Conservation (phyloP, 2,888 invertebrate genomes). For the Tanypteryx hageni region DNA sequence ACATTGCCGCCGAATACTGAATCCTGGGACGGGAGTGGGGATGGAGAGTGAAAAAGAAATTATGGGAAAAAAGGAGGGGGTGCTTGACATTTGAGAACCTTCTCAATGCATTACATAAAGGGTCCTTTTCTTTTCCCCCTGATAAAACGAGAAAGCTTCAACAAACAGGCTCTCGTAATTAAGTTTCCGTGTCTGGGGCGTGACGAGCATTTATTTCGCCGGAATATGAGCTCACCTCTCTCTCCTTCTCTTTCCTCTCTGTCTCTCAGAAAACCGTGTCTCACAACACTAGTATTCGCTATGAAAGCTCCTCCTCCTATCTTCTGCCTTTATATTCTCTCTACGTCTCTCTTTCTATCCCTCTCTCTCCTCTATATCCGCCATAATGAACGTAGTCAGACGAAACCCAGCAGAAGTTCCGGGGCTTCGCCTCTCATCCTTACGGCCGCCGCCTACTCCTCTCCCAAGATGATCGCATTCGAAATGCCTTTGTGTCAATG, state of each 20-base stretch:
- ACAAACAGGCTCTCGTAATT: conserved; percentile 50
- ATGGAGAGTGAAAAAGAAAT: neutral
- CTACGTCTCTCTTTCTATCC: neutral
- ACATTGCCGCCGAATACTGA: neutral
- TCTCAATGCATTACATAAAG: conserved; percentile 31
- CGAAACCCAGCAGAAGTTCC: neutral
- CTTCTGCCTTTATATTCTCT: neutral
- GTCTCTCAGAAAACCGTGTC: neutral
- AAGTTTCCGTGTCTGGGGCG: conserved; percentile 36
- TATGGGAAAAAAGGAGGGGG: no score
- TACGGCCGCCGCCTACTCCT: neutral
- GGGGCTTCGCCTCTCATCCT: neutral
- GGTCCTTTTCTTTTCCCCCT: neutral
- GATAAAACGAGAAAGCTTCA: conserved; percentile 36
- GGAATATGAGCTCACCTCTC: neutral
- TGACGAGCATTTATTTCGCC: conserved; percentile 43
- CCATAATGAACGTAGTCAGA: neutral
- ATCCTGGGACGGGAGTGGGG: no score
- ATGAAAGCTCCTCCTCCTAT: neutral
- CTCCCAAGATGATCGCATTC: neutral
- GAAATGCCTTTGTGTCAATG: neutral
- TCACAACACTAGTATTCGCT: neutral
- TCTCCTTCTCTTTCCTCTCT: neutral
- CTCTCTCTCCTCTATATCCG: neutral
- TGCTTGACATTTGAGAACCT: neutral